Conservation (phyloP, 1,140 invertebrate species). For the Glossosoma conforme region DNA sequence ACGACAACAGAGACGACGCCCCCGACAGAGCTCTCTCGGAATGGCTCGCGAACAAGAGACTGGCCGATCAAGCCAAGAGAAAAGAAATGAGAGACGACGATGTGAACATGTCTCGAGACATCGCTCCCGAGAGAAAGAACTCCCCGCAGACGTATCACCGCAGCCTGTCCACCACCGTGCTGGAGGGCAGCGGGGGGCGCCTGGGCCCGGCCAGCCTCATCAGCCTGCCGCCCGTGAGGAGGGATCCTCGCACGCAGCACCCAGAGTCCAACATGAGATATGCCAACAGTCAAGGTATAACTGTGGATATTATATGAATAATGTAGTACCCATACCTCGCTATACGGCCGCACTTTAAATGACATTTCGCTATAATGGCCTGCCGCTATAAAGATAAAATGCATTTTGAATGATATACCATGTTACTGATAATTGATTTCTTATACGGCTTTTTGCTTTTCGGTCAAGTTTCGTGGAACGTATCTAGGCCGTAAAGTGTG, state of each 20-base stretch:
- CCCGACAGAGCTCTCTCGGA: conserved; percentile 15
- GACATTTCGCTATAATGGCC: too few species aligned
- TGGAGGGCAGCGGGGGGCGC: conserved; percentile 35
- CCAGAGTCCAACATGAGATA: conserved; percentile 23
- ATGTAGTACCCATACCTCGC: too few species aligned
- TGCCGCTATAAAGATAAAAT: too few species aligned
- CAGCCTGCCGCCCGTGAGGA: conserved; percentile 47
- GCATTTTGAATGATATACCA: too few species aligned
- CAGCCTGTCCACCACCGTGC: conserved; percentile 42
- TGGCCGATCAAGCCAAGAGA: conserved; percentile 17
- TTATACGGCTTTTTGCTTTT: too few species aligned
- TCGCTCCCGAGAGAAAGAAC: conserved; percentile 33
- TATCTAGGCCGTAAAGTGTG: too few species aligned
- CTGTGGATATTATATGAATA: too few species aligned
- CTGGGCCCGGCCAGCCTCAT: conserved; percentile 38
- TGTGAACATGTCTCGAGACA: conserved; percentile 1
- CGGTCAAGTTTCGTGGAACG: too few species aligned
- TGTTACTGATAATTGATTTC: too few species aligned
- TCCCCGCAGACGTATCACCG: conserved; percentile 46
- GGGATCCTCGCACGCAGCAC: conserved; percentile 39
- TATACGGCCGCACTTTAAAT: too few species aligned
- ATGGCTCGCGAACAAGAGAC: conserved; percentile 16
- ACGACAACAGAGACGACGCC: conserved; percentile 11
- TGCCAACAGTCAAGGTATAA: conserved; percentile 17
- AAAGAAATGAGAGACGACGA: conserved; percentile 16